Conservation (phyloP, 2,113 vertebrate species). For the Hippocampus zosterae region DNA sequence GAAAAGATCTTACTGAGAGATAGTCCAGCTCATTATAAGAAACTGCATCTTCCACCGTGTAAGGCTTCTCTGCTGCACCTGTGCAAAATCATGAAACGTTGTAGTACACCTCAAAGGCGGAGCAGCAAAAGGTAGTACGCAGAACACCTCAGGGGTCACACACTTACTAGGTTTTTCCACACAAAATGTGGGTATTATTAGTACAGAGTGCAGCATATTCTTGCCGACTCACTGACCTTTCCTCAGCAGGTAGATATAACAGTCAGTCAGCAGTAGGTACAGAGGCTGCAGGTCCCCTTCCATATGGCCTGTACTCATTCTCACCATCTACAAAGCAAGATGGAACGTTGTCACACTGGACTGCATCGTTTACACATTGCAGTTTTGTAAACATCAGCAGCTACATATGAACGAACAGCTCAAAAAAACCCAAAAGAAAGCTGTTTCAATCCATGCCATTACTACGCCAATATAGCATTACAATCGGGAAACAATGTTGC, state of each 20-base stretch:
- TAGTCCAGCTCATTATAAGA: slow-evolving; percentile 96
- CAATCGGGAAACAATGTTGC: background rate
- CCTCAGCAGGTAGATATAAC: slow-evolving; percentile 90
- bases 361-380: no score
- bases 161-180: background rate
- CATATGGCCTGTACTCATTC: slow-evolving; percentile 97
- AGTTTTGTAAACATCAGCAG: no score
- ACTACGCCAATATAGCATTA: no score
- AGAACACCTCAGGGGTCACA: background rate
- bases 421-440: background rate
- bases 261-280: slow-evolving; percentile 90
- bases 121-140: background rate
- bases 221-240: slow-evolving; percentile 76
- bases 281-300: slow-evolving; percentile 93
- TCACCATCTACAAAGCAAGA: slow-evolving; percentile 79
- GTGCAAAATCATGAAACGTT: slow-evolving; percentile 18
- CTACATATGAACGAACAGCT: background rate
- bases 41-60: slow-evolving; percentile 90
- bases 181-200: background rate
- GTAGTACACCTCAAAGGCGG: background rate
- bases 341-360: background rate
- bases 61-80: slow-evolving; percentile 97
- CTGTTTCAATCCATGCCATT: no score
- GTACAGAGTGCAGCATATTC: background rate
- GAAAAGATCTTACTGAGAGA: slow-evolving; percentile 82